phyloP scores from a whole-genome alignment of 2,113 vertebrate species.

The Nothobranchius kuhntae region DNA sequence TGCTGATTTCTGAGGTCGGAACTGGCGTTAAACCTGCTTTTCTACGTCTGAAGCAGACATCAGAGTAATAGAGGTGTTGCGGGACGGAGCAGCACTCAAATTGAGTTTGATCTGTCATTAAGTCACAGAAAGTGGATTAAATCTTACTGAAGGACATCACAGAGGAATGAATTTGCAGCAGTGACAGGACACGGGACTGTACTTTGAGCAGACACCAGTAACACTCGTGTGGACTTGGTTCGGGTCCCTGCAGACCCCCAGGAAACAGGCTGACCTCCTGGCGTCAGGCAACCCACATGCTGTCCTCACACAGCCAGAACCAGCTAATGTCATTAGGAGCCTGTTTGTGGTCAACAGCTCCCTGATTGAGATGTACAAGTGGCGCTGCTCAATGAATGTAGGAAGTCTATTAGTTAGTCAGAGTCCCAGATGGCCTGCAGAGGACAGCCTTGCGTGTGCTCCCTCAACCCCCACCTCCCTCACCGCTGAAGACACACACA shows the following conservation, averaged over 20 bases:
- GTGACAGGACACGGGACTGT: constrained; percentile 29
- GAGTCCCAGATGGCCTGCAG: constrained; percentile 78
- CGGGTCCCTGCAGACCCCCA: constrained; percentile 58
- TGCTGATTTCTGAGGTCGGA: not conserved
- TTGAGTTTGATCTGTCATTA: not conserved
- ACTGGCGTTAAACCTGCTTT: not conserved
- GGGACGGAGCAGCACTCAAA: not conserved
- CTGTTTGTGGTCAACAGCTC: constrained; percentile 73
- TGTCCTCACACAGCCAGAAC: constrained; percentile 69
- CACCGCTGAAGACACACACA: constrained; percentile 54
- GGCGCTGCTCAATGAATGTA: constrained; percentile 71
- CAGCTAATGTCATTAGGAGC: constrained; percentile 75
- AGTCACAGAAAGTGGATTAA: not conserved
- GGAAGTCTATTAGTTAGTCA: constrained; percentile 77
- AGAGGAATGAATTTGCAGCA: not conserved
- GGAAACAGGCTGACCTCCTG: constrained; percentile 78
- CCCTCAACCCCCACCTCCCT: constrained; percentile 20
- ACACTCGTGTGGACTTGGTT: constrained; percentile 41
- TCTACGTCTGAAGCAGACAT: no score
- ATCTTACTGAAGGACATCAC: not conserved
- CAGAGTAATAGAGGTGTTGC: not conserved
- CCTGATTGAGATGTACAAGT: constrained; percentile 68
- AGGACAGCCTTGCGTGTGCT: constrained; percentile 68
- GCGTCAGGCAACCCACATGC: constrained; percentile 78
- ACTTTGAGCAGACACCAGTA: constrained; percentile 31